phyloP scores from a whole-genome alignment of 2,888 invertebrate species.

The Alitta virens region DNA sequence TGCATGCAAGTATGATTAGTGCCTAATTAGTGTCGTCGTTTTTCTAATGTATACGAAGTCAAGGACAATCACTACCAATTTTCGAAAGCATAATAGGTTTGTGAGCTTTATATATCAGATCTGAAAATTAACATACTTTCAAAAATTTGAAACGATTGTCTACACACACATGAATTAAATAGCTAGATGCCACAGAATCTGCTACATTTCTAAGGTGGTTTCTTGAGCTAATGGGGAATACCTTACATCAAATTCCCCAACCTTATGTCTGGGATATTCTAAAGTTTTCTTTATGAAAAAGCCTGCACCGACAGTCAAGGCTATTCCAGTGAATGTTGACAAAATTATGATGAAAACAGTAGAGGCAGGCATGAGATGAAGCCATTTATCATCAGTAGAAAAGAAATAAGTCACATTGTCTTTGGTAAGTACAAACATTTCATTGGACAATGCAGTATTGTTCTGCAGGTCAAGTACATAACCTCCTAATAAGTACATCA shows the following conservation, averaged over 20 bases:
- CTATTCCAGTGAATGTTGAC: conserved; percentile 7
- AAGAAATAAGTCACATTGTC: not conserved
- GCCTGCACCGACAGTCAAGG: conserved; percentile 4
- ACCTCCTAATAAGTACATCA: conserved; percentile 13
- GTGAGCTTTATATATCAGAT: too few species aligned
- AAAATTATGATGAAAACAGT: conserved; percentile 7
- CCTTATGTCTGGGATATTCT: conserved; percentile 8
- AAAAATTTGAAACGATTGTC: too few species aligned
- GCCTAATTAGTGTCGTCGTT: too few species aligned
- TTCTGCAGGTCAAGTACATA: conserved; percentile 6
- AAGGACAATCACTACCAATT: too few species aligned
- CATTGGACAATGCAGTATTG: conserved; percentile 11
- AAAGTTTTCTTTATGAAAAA: conserved; percentile 13
- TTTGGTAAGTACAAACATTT: conserved; percentile 5
- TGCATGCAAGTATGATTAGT: too few species aligned
- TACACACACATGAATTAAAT: too few species aligned
- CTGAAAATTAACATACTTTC: too few species aligned
- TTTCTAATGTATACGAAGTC: too few species aligned
- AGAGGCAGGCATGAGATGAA: conserved; percentile 1
- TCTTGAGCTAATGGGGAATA: conserved; percentile 12
- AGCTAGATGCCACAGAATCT: too few species aligned
- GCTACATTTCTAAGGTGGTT: not conserved
- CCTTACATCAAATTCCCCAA: conserved; percentile 9
- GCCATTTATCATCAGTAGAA: conserved; percentile 5
- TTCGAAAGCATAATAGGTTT: too few species aligned